Evolutionary conservation across 2,797 vertebrate species (phyloP), one percentile per base, ranked within the genome.

Genomic region (Hypotaenidia okinawae): DNA sequence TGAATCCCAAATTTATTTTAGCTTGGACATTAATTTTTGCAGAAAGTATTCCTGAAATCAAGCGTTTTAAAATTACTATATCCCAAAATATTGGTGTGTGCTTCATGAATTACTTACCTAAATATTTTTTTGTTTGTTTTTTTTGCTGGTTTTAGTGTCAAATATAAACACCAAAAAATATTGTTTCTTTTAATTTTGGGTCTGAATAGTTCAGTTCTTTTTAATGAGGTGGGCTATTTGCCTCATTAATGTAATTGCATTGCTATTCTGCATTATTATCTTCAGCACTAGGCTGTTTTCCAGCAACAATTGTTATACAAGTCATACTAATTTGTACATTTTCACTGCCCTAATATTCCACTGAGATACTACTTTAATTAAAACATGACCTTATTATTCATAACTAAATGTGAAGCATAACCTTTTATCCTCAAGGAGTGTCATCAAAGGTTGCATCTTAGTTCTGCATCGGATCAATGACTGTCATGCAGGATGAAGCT

Each of bases 331-430:
- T 98, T 97, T 97, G 95, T 97, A 94, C 79, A 16, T 97, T 96
- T 98, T 97, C 94, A 77, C 91, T 96, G 93, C 63, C 93, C 94
- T 95, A 90, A 96, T 97, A 96, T 95, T 97, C 94, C 23, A 78
- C 70, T 75, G 97, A 97, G 96, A 95, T 85, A 73, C 89, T 96
- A 89, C 83, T 97, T 97, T 97, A 98, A 97, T 97, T 97, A 97
- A 97, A 98, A 96, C 97, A 95, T 97, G 97, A 97, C 97, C 97
- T 97, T 97, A 97, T 97, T 98, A 97, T 97, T 98, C 97, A 98
- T 96, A 96, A 89, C 96, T 96, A 96, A 97, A 96, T 92, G 95
- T 95, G 97, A 97, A 97, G 64, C 91, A 90, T 97, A 97, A 97
- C 97, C 97, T 98, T 98, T 98, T 97, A 96, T 98, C 94, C 97